Evolutionary conservation across 1,140 invertebrate species (phyloP).

Genomic region (Brachionus rotundiformis): DNA sequence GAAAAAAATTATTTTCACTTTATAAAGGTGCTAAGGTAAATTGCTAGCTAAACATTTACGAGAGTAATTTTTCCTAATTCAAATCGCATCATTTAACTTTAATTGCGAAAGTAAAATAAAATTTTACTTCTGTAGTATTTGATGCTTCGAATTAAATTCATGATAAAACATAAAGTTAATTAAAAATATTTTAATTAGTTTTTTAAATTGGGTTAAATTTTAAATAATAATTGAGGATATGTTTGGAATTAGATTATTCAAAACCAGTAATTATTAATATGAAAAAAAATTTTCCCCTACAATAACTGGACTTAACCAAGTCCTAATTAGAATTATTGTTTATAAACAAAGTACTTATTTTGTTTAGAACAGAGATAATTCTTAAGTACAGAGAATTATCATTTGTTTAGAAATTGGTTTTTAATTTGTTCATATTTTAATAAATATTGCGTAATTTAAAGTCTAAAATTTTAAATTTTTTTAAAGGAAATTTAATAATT

Average conservation of each 20-base stretch:
- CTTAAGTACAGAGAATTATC: neutral
- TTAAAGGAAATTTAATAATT: neutral
- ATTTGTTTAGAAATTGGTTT: neutral
- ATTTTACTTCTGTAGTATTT: too few relatives aligned
- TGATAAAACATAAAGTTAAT: neutral
- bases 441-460: neutral
- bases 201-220: neutral
- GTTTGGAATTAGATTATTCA: neutral
- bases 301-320: too few relatives aligned
- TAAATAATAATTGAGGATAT: neutral
- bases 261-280: too few relatives aligned
- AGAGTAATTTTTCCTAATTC: neutral
- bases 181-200: constrained; percentile 8
- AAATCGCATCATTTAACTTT: neutral
- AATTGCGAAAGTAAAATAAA: neutral
- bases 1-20: neutral
- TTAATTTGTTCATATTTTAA: neutral
- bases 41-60: neutral
- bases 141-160: neutral
- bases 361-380: neutral
- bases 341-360: neutral
- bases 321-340: too few relatives aligned
- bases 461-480: neutral
- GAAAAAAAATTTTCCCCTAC: too few relatives aligned
- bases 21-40: neutral